phyloP scores from a whole-genome alignment of 2,113 vertebrate genomes.

The Climacteris rufus region DNA sequence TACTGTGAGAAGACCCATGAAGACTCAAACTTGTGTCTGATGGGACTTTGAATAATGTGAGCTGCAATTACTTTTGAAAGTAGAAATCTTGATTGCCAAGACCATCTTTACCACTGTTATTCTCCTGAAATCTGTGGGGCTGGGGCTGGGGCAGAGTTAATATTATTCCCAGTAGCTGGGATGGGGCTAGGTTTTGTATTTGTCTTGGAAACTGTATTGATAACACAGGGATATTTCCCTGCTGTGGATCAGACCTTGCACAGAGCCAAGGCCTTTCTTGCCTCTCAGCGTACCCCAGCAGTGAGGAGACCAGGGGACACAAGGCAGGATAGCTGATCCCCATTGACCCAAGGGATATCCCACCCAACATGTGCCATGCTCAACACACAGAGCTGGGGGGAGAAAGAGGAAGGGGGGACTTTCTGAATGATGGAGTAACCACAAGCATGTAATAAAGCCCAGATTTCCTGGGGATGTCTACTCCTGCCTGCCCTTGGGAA shows the following conservation, averaged over 20 bases:
- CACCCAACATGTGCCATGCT: too few species aligned
- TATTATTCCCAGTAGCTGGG: neutral
- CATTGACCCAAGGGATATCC: neutral
- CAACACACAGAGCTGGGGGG: neutral
- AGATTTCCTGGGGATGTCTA: neutral
- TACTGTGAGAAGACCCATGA: neutral
- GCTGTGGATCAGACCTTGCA: neutral
- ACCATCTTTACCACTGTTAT: neutral
- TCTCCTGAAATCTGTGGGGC: neutral
- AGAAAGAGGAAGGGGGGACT: rapidly evolving
- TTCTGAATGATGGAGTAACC: neutral
- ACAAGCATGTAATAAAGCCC: too few species aligned
- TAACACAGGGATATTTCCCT: neutral
- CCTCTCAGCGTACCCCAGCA: neutral
- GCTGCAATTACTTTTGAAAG: neutral
- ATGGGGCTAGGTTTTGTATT: neutral
- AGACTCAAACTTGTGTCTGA: neutral
- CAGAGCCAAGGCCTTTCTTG: neutral
- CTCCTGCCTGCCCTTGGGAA: neutral
- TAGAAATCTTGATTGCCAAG: neutral
- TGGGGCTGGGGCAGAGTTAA: neutral
- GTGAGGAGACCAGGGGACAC: neutral
- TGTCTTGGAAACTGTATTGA: neutral
- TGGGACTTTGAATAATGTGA: neutral
- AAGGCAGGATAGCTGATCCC: neutral